These are phyloP conservation scores for Caenorhabditis plicata DNA, from an alignment of 2,888 invertebrate species.

Conservation along the genomic window DNA sequence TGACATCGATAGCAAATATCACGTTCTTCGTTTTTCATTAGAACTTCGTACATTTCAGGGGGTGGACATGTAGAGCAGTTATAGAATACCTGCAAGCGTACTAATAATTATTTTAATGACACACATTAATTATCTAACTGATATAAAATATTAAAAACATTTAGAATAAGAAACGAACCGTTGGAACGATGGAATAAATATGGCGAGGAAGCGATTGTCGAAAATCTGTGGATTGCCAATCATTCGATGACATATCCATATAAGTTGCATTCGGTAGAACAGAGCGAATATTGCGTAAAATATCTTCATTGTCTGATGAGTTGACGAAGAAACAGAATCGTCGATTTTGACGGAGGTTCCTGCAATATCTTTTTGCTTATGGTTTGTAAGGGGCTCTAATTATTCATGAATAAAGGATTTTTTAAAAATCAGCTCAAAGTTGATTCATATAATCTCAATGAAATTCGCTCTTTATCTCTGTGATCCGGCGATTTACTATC, in stretches of 20 bases:
- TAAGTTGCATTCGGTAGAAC: conserved; percentile 25
- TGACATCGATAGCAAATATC: conserved; percentile 18
- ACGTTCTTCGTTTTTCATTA: conserved; percentile 32
- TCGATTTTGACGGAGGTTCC: conserved; percentile 11
- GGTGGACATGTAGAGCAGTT: conserved; percentile 22
- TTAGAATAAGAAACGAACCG: conserved; percentile 4
- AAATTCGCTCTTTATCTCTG: too few relatives aligned
- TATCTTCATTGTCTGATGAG: conserved; percentile 3
- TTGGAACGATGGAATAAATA: conserved; percentile 34
- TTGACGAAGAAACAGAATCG: conserved; percentile 24
- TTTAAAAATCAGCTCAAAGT: too few relatives aligned
- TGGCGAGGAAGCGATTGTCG: conserved; percentile 12
- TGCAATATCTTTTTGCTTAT: too few relatives aligned
- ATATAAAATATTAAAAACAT: not conserved
- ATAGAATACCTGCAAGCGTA: conserved; percentile 18
- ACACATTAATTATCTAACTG: not conserved
- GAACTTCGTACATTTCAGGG: conserved; percentile 33
- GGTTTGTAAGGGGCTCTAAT: too few relatives aligned
- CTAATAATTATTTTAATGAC: not conserved
- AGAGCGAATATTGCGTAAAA: conserved; percentile 12
- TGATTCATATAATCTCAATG: too few relatives aligned
- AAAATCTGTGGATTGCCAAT: conserved; percentile 14
- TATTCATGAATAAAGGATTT: too few relatives aligned
- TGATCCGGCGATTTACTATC: too few relatives aligned
- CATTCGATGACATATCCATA: conserved; percentile 21